phyloP scores from a whole-genome alignment of 2,797 vertebrate species.

The Serranus cabrilla region DNA sequence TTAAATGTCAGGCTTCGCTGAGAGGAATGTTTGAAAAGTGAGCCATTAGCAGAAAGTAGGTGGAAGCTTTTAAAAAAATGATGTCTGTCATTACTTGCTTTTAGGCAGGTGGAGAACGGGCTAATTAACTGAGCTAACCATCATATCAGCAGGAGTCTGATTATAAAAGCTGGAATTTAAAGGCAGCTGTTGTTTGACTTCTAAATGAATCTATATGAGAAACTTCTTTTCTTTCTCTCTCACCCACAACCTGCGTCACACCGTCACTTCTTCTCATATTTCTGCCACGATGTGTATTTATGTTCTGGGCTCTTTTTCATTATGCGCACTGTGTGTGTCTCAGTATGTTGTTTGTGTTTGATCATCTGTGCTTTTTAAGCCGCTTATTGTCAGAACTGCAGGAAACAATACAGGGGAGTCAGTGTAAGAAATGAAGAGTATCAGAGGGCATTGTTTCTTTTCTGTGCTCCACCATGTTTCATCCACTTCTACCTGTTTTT shows the following conservation, averaged over 20 bases:
- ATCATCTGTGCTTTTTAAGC: conserved; percentile 20
- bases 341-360: conserved; percentile 25
- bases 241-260: background rate
- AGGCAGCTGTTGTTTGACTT: conserved; percentile 3
- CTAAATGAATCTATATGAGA: background rate
- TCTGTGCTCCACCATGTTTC: background rate
- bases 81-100: conserved; percentile 19
- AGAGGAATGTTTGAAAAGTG: conserved; percentile 10
- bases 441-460: background rate
- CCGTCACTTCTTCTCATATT: background rate
- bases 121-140: conserved; percentile 33
- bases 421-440: too few species aligned
- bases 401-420: too few species aligned
- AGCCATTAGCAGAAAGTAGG: conserved; percentile 28
- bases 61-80: background rate
- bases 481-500: background rate
- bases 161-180: conserved; percentile 10
- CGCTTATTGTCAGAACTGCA: background rate
- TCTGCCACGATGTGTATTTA: background rate
- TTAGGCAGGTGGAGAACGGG: background rate
- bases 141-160: conserved; percentile 11
- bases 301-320: too few species aligned
- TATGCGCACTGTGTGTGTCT: too few species aligned
- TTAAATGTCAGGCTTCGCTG: conserved; percentile 27
- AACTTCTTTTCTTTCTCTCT: background rate